phyloP scores from a whole-genome alignment of 2,888 invertebrate genomes.

The Drosophila setosimentum region DNA sequence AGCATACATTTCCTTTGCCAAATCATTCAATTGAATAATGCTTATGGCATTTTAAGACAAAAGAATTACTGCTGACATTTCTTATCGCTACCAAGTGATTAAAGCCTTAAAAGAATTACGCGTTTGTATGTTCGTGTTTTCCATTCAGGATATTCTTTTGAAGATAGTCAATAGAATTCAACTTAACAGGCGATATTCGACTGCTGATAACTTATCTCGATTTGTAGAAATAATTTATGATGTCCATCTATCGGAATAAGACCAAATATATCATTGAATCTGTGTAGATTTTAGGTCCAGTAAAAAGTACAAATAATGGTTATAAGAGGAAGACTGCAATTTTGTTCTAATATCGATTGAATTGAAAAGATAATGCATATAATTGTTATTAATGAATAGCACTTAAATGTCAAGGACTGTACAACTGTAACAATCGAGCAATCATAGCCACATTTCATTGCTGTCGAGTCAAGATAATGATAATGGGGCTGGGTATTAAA shows the following conservation, averaged over 20 bases:
- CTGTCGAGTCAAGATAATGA: slow-evolving; percentile 31
- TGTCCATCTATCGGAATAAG: background rate
- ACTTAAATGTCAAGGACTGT: slow-evolving; percentile 54
- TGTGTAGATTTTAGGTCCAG: too few species aligned
- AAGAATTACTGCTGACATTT: background rate
- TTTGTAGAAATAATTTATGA: background rate
- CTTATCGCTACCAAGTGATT: background rate
- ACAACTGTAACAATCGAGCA: slow-evolving; percentile 36
- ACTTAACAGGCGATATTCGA: background rate
- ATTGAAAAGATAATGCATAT: slow-evolving; percentile 15
- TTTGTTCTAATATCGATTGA: background rate
- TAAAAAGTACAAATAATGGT: background rate
- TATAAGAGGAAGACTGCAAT: background rate
- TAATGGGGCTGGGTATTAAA: slow-evolving; percentile 71
- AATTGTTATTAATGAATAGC: slow-evolving; percentile 32
- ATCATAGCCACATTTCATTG: slow-evolving; percentile 44
- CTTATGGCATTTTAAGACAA: slow-evolving; percentile 3
- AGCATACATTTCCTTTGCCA: slow-evolving; percentile 13
- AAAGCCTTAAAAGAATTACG: background rate
- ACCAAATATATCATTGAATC: background rate
- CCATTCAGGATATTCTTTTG: background rate
- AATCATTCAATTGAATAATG: slow-evolving; percentile 23
- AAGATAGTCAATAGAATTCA: background rate
- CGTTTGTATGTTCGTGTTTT: background rate
- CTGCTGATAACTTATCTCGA: background rate